Percentiles rank a stretch among this genome's conserved stretches.
These are phyloP conservation scores for Zeugodacus cucurbitae DNA, from an alignment of 1,140 invertebrate species.

Conservation along the genomic window DNA sequence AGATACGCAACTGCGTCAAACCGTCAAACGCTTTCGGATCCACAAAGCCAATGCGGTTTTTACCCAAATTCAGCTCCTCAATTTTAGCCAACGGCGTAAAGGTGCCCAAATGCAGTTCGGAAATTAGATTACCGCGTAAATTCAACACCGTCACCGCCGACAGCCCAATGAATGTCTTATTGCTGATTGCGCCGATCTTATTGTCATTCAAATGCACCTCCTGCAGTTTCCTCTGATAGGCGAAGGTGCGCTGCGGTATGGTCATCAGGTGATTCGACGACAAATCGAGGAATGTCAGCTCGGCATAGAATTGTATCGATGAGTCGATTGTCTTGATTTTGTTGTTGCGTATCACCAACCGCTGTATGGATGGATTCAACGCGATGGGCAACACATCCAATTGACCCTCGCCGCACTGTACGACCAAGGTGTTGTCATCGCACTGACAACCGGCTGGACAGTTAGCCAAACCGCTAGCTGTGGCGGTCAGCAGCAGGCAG, in stretches of 20 bases:
- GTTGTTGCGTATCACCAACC: conserved; percentile 84
- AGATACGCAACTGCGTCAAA: conserved; percentile 78
- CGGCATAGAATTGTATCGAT: conserved; percentile 87
- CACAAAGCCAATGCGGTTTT: conserved; percentile 85
- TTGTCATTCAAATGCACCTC: conserved; percentile 89
- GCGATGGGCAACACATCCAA: conserved; percentile 91
- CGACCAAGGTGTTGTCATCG: conserved; percentile 87
- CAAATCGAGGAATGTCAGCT: conserved; percentile 84
- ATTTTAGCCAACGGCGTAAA: conserved; percentile 81
- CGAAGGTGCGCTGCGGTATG: conserved; percentile 81
- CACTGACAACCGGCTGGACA: conserved; percentile 85
- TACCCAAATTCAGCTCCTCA: conserved; percentile 86
- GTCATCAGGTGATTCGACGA: conserved; percentile 85
- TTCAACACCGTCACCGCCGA: conserved; percentile 82
- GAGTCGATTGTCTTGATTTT: conserved; percentile 89
- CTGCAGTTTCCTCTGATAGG: conserved; percentile 81
- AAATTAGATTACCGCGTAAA: conserved; percentile 84
- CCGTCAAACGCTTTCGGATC: conserved; percentile 84
- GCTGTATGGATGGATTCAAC: conserved; percentile 87
- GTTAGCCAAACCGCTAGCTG: conserved; percentile 66
- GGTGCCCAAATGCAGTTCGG: conserved; percentile 79
- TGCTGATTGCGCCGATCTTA: conserved; percentile 82
- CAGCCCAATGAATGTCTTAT: conserved; percentile 83
- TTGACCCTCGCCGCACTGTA: conserved; percentile 85
- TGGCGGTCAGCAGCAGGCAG: conserved; percentile 43